A percentile compares a stretch with the other conserved stretches of the same genome.
These are phyloP conservation scores for Noctua fimbriata DNA, from an alignment of 2,888 invertebrate genomes.

Conservation along the genomic window DNA sequence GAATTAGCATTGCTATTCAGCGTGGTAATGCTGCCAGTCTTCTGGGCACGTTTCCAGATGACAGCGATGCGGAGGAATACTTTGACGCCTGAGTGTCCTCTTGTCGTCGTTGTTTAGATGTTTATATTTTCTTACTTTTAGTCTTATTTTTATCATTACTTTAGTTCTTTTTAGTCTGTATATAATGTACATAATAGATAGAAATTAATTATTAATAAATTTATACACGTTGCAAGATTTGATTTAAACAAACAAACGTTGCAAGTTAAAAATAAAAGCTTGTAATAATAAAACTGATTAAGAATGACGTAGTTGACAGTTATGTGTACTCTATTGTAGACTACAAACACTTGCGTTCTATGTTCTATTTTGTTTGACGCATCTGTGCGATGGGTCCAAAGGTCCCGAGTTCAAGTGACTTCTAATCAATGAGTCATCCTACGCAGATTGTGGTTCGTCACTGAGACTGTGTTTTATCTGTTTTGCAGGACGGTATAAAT, in stretches of 20 bases:
- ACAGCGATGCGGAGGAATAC: too few relatives aligned
- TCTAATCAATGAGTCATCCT: slow-evolving; percentile 48
- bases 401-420: slow-evolving; percentile 16
- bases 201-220: too few relatives aligned
- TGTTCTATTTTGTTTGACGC: slow-evolving; percentile 26
- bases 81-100: too few relatives aligned
- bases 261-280: background rate
- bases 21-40: too few relatives aligned
- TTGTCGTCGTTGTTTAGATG: too few relatives aligned
- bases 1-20: too few relatives aligned
- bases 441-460: slow-evolving; percentile 10
- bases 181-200: too few relatives aligned
- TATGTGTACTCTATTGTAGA: background rate
- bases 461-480: slow-evolving; percentile 16
- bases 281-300: background rate
- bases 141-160: too few relatives aligned
- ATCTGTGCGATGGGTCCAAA: slow-evolving; percentile 30
- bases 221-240: too few relatives aligned
- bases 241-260: background rate
- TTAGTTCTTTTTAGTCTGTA: too few relatives aligned
- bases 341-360: background rate
- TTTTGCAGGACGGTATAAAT: background rate
- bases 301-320: background rate
- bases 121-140: too few relatives aligned
- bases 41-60: too few relatives aligned